Conservation (phyloP, 2,797 vertebrate species). For the Sebastiscus albofasciatus region DNA sequence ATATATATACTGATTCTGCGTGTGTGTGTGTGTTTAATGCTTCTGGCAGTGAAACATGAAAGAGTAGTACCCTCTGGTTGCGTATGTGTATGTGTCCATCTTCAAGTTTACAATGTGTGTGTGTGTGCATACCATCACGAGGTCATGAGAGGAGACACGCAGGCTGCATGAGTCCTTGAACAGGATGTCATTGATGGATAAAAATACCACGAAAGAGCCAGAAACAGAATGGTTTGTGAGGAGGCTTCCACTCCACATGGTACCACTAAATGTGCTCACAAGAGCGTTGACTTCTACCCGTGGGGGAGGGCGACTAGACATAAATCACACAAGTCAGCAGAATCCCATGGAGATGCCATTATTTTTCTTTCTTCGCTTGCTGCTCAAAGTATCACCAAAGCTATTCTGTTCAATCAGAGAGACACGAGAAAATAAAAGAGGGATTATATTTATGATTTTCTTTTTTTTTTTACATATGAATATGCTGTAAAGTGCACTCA, state of each 20-base stretch:
- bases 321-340: slow-evolving; percentile 69
- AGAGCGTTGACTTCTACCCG: slow-evolving; percentile 41
- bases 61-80: not conserved
- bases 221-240: slow-evolving; percentile 11
- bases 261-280: slow-evolving; percentile 34
- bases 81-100: not conserved
- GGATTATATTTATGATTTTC: not conserved
- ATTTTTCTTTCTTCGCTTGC: slow-evolving; percentile 52
- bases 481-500: not conserved
- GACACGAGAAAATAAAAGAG: not conserved
- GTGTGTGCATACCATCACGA: slow-evolving; percentile 15
- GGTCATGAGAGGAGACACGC: slow-evolving; percentile 40
- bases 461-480: not conserved
- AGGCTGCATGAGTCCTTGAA: slow-evolving; percentile 53
- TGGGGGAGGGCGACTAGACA: slow-evolving; percentile 46
- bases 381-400: not conserved
- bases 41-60: not conserved
- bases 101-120: not conserved
- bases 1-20: slow-evolving; percentile 50
- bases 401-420: not conserved
- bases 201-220: slow-evolving; percentile 64
- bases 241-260: slow-evolving; percentile 27
- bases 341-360: slow-evolving; percentile 51
- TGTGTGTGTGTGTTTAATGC: not conserved
- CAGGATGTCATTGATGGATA: slow-evolving; percentile 50